Conservation (phyloP, 92 coral and sea anemone genomes). For the Blastomussa wellsi region DNA sequence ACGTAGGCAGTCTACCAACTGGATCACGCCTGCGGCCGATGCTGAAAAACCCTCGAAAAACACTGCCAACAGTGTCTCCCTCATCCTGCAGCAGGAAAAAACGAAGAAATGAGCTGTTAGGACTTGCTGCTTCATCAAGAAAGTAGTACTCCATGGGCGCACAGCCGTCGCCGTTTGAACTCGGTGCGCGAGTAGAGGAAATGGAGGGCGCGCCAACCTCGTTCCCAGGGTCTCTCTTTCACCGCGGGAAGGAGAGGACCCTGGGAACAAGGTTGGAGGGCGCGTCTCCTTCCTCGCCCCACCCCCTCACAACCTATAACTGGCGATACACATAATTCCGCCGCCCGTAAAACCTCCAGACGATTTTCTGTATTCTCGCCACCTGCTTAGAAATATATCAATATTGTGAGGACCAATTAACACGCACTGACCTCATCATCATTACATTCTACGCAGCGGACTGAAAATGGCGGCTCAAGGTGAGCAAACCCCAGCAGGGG, state of each 20-base stretch:
- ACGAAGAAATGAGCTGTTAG: not conserved
- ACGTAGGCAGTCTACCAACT: constrained; percentile 87
- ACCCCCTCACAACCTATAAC: not conserved
- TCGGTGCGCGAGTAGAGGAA: not conserved
- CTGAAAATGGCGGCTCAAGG: constrained; percentile 95
- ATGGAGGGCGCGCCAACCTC: not conserved
- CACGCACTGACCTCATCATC: constrained; percentile 85
- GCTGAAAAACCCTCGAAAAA: constrained; percentile 94
- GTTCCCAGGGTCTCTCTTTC: no score
- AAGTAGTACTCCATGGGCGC: not conserved
- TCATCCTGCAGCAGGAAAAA: constrained; percentile 74
- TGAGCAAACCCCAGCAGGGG: constrained; percentile 95
- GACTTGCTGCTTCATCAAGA: not conserved
- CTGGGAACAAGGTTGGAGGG: no score
- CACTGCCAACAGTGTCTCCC: constrained; percentile 97
- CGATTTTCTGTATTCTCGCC: not conserved
- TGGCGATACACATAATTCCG: not conserved
- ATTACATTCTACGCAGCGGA: constrained; percentile 93
- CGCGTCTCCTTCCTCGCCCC: not conserved
- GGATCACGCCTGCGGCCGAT: constrained; percentile 86
- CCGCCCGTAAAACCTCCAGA: not conserved
- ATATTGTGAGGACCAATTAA: not conserved
- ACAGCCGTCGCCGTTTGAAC: not conserved
- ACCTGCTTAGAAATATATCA: not conserved
- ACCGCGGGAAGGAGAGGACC: no score